Conservation (phyloP, 2,113 vertebrate species). For the Catharus fuscescens region DNA sequence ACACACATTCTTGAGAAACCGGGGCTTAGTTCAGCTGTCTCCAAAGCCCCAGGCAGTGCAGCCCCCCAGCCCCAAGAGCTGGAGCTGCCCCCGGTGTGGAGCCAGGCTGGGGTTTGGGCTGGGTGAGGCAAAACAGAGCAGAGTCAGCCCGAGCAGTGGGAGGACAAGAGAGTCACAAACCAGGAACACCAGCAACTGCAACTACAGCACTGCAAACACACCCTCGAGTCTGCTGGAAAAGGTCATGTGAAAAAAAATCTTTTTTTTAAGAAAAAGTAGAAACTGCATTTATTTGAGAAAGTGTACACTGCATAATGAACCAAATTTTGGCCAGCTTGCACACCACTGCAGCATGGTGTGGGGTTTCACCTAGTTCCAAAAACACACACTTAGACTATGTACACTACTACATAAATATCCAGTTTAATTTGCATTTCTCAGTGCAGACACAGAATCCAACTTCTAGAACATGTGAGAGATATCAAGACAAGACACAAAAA, state of each 20-base stretch:
- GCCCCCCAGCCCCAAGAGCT: background rate
- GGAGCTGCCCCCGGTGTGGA: background rate
- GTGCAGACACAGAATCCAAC: slow-evolving; percentile 76
- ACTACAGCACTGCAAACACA: slow-evolving; percentile 63
- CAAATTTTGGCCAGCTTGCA: slow-evolving; percentile 75
- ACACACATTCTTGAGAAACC: slow-evolving; percentile 71
- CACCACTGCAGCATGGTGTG: slow-evolving; percentile 67
- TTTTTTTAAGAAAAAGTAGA: slow-evolving; percentile 76
- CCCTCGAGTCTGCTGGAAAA: slow-evolving; percentile 70
- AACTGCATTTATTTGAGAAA: slow-evolving; percentile 74
- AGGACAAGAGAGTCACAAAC: slow-evolving; percentile 57
- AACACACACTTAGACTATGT: slow-evolving; percentile 68
- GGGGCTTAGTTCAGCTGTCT: slow-evolving; percentile 48
- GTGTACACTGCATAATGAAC: slow-evolving; percentile 69
- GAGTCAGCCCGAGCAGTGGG: background rate
- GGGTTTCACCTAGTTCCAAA: slow-evolving; percentile 66
- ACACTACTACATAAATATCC: slow-evolving; percentile 74
- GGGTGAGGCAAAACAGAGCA: background rate
- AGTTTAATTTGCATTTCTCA: slow-evolving; percentile 80
- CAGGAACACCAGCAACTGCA: slow-evolving; percentile 56
- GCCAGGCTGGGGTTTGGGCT: background rate
- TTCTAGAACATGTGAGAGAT: slow-evolving; percentile 19
- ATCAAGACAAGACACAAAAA: slow-evolving; percentile 54
- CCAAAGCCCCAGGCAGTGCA: slow-evolving; percentile 24
- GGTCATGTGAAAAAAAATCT: slow-evolving; percentile 60